Evolutionary conservation across 1,140 invertebrate species (phyloP).

Genomic region (Pogonus chalceus): DNA sequence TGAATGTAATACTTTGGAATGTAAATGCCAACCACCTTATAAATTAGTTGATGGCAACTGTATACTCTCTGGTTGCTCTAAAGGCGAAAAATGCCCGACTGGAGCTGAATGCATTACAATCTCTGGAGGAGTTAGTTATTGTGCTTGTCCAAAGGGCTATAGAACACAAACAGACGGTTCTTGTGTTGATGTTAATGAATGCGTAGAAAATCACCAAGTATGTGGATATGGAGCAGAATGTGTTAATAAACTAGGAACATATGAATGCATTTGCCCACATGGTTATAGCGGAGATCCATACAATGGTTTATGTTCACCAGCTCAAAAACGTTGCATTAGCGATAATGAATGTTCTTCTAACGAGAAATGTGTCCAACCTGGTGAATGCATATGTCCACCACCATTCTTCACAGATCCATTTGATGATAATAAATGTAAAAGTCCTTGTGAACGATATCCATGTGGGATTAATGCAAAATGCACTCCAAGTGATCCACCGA

Average conservation of each 20-base stretch:
- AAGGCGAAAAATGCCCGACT: slow-evolving; percentile 62
- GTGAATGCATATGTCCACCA: slow-evolving; percentile 78
- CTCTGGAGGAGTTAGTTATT: slow-evolving; percentile 80
- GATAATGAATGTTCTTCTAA: slow-evolving; percentile 76
- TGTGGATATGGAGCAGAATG: slow-evolving; percentile 82
- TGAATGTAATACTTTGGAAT: slow-evolving; percentile 70
- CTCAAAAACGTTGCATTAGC: slow-evolving; percentile 66
- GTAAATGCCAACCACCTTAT: slow-evolving; percentile 78
- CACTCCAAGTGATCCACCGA: slow-evolving; percentile 77
- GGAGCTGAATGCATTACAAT: slow-evolving; percentile 82
- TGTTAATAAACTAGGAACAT: slow-evolving; percentile 67
- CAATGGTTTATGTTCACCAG: slow-evolving; percentile 63
- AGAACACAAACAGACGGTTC: slow-evolving; percentile 60
- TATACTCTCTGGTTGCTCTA: slow-evolving; percentile 71
- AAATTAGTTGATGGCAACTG: slow-evolving; percentile 72
- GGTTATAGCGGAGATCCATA: slow-evolving; percentile 56
- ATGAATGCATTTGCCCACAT: slow-evolving; percentile 69
- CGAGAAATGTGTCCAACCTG: slow-evolving; percentile 83
- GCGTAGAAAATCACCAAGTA: slow-evolving; percentile 58
- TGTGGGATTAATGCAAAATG: slow-evolving; percentile 91
- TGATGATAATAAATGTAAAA: slow-evolving; percentile 77
- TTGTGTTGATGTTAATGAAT: slow-evolving; percentile 78
- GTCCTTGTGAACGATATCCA: slow-evolving; percentile 74
- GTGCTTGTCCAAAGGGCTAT: slow-evolving; percentile 76
- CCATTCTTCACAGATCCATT: slow-evolving; percentile 74